These are phyloP conservation scores for Eupeodes latifasciatus DNA, from an alignment of 2,888 invertebrate species.

Conservation along the genomic window DNA sequence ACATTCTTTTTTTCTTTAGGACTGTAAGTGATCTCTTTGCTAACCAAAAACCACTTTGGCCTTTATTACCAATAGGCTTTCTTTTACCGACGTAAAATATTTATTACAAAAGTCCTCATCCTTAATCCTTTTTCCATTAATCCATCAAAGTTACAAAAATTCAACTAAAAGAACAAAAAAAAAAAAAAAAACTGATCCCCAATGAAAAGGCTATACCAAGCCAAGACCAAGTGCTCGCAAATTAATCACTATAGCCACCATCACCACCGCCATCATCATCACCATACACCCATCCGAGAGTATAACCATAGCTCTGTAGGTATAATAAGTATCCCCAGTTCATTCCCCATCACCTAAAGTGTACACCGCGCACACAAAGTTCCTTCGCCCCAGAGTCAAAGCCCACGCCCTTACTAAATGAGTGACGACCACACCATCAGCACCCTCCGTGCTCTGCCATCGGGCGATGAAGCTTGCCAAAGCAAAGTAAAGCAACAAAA, in stretches of 20 bases:
- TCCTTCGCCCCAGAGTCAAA: conserved; percentile 71
- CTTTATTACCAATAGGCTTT: too few species aligned
- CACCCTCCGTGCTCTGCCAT: conserved; percentile 1
- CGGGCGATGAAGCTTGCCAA: conserved; percentile 12
- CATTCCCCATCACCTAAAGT: conserved; percentile 46
- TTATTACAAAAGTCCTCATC: background rate
- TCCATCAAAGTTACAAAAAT: conserved; percentile 9
- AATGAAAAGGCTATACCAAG: background rate
- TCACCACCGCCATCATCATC: background rate
- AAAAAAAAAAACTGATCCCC: background rate
- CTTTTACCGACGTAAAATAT: background rate
- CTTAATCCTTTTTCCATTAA: background rate
- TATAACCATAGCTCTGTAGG: background rate
- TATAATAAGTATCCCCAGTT: conserved; percentile 33
- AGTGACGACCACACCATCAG: conserved; percentile 59
- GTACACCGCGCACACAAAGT: conserved; percentile 60
- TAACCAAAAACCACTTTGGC: too few species aligned
- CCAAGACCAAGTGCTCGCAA: conserved; percentile 30
- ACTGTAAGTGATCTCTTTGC: too few species aligned
- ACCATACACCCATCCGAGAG: conserved; percentile 9
- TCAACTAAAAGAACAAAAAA: background rate
- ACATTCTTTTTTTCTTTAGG: too few species aligned
- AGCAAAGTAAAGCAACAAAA: conserved; percentile 9
- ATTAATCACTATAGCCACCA: conserved; percentile 44
- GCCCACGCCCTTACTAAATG: conserved; percentile 76